These are phyloP conservation scores for Mechanitis messenoides DNA, from an alignment of 2,888 invertebrate species.

Conservation along the genomic window DNA sequence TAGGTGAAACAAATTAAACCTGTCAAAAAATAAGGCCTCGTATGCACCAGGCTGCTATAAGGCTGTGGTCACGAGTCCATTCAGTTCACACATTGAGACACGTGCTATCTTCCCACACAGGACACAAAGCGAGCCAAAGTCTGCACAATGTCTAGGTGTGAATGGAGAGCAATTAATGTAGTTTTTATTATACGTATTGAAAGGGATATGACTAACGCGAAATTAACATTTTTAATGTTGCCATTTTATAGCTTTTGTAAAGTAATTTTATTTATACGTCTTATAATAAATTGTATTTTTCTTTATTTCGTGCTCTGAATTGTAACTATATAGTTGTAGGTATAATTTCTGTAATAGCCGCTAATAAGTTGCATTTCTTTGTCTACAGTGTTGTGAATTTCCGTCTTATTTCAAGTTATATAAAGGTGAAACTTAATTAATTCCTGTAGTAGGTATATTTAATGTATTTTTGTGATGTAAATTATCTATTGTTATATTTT, in stretches of 20 bases:
- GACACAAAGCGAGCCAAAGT: slow-evolving; percentile 21
- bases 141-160: slow-evolving; percentile 30
- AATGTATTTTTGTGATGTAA: neutral
- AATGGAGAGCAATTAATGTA: slow-evolving; percentile 25
- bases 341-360: neutral
- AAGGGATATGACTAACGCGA: neutral
- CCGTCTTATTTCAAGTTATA: neutral
- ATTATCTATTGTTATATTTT: slow-evolving; percentile 1
- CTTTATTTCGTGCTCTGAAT: neutral
- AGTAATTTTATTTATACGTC: neutral
- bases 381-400: neutral
- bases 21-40: no score
- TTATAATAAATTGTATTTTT: neutral
- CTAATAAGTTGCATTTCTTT: slow-evolving; percentile 1
- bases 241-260: neutral
- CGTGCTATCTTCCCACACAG: slow-evolving; percentile 36
- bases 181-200: neutral
- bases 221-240: neutral
- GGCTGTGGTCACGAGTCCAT: slow-evolving; percentile 44
- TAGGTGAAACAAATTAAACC: no score
- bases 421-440: neutral
- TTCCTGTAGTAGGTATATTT: neutral
- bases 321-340: neutral
- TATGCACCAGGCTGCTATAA: slow-evolving; percentile 38
- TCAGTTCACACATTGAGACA: slow-evolving; percentile 36